Percentiles rank a stretch among this genome's conserved stretches.
phyloP scores from a whole-genome alignment of 2,888 invertebrate genomes.

The Matsumyia berberina region DNA sequence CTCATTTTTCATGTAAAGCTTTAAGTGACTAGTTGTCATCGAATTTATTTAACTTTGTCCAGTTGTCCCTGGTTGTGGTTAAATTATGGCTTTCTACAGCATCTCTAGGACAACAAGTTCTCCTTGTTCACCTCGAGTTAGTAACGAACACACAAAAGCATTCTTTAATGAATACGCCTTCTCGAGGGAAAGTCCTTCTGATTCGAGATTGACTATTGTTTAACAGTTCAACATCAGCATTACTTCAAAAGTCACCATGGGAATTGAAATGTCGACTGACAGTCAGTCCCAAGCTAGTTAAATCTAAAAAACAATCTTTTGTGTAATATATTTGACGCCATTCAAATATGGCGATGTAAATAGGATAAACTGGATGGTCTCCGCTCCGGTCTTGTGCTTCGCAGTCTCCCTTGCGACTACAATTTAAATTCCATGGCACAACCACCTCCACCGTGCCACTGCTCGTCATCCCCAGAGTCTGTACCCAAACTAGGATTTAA shows the following conservation, averaged over 20 bases:
- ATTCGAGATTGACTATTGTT: background rate
- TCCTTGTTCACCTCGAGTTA: background rate
- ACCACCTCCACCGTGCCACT: conserved; percentile 17
- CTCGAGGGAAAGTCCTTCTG: background rate
- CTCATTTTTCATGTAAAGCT: too few relatives aligned
- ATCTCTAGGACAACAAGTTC: background rate
- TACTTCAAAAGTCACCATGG: conserved; percentile 24
- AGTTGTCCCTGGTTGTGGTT: too few relatives aligned
- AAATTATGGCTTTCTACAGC: too few relatives aligned
- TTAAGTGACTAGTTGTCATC: too few relatives aligned
- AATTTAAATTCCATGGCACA: conserved; percentile 56
- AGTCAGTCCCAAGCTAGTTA: conserved; percentile 39
- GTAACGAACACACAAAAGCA: too few relatives aligned
- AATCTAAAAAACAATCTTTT: conserved; percentile 28
- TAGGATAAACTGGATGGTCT: conserved; percentile 22
- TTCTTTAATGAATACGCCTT: too few relatives aligned
- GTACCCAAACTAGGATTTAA: conserved; percentile 61
- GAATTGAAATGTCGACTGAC: conserved; percentile 30
- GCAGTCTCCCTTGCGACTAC: background rate
- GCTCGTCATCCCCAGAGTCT: conserved; percentile 27
- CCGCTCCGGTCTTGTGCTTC: background rate
- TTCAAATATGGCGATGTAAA: conserved; percentile 51
- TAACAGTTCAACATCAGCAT: background rate
- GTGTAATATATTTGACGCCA: conserved; percentile 37
- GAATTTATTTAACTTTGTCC: too few relatives aligned